These are phyloP conservation scores for Xiphophorus hellerii DNA, from an alignment of 2,113 vertebrate species.

Conservation along the genomic window DNA sequence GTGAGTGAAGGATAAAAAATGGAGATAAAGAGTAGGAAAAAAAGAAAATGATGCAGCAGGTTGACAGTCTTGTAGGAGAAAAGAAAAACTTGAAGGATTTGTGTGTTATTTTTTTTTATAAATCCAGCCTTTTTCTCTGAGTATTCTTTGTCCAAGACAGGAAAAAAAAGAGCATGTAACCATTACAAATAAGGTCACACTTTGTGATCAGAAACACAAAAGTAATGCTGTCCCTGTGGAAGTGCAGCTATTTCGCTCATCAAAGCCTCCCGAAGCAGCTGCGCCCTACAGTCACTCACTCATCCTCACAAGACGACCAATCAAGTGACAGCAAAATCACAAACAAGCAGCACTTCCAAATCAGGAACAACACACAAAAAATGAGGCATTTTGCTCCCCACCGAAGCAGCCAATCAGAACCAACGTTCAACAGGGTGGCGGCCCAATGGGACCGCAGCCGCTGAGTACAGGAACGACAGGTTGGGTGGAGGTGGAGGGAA, in stretches of 20 bases:
- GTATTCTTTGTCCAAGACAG: slow-evolving; percentile 22
- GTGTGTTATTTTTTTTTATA: neutral
- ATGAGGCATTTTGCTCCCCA: slow-evolving; percentile 18
- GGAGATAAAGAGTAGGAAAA: slow-evolving; percentile 64
- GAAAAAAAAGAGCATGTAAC: slow-evolving; percentile 13
- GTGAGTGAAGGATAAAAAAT: slow-evolving; percentile 33
- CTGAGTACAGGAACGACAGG: slow-evolving; percentile 50
- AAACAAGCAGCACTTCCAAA: slow-evolving; percentile 54
- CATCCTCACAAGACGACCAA: slow-evolving; percentile 48
- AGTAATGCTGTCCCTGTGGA: slow-evolving; percentile 50
- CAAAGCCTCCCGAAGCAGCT: slow-evolving; percentile 49
- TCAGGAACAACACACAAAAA: slow-evolving; percentile 40
- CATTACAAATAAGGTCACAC: slow-evolving; percentile 53
- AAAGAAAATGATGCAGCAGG: slow-evolving; percentile 45
- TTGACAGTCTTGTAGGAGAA: slow-evolving; percentile 61
- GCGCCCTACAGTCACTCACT: slow-evolving; percentile 46
- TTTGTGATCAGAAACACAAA: slow-evolving; percentile 60
- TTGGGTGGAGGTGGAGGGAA: neutral
- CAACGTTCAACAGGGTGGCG: slow-evolving; percentile 50
- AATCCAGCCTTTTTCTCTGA: slow-evolving; percentile 14
- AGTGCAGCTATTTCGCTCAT: slow-evolving; percentile 53
- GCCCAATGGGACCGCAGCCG: slow-evolving; percentile 55
- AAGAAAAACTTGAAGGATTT: slow-evolving; percentile 35
- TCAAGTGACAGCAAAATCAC: slow-evolving; percentile 47
- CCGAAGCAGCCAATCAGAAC: slow-evolving; percentile 49